A percentile compares a stretch with the other conserved stretches of the same genome.
Conservation (phyloP, 2,113 vertebrate genomes). For the Amphilophus citrinellus region DNA sequence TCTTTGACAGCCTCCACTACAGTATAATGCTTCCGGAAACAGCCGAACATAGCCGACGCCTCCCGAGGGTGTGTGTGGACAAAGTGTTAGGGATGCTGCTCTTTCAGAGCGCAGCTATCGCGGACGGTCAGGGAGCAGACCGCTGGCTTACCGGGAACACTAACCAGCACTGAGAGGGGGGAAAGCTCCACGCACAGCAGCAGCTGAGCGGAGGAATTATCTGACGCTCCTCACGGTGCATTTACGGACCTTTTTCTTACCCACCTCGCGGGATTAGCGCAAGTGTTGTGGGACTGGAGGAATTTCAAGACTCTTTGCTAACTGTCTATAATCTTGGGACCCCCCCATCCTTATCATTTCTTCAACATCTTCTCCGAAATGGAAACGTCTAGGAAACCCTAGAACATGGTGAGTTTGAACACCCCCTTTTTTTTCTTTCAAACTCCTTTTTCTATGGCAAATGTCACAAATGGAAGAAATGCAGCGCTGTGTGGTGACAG, state of each 20-base stretch:
- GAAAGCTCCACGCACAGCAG: not conserved
- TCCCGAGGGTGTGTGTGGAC: conserved; percentile 15
- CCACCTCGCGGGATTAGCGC: conserved; percentile 9
- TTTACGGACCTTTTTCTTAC: not conserved
- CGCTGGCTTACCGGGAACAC: not conserved
- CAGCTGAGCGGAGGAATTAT: conserved; percentile 17
- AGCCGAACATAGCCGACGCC: conserved; percentile 32
- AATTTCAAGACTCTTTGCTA: conserved; percentile 27
- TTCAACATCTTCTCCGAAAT: conserved; percentile 1
- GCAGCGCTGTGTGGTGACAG: not conserved
- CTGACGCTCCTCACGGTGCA: not conserved
- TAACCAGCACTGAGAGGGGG: not conserved
- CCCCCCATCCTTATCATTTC: not conserved
- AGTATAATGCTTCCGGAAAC: conserved; percentile 31
- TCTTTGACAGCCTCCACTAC: not conserved
- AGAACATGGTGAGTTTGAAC: conserved; percentile 48
- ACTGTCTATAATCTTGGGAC: conserved; percentile 17
- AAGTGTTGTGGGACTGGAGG: conserved; percentile 22
- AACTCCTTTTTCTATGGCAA: not conserved
- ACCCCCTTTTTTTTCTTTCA: not conserved
- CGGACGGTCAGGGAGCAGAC: conserved; percentile 15
- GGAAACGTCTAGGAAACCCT: not conserved
- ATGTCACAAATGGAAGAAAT: not conserved
- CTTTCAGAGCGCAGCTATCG: conserved; percentile 22
- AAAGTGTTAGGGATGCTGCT: conserved; percentile 17